These are phyloP conservation scores for Brachionichthys hirsutus DNA, from an alignment of 2,113 vertebrate genomes.

Conservation along the genomic window DNA sequence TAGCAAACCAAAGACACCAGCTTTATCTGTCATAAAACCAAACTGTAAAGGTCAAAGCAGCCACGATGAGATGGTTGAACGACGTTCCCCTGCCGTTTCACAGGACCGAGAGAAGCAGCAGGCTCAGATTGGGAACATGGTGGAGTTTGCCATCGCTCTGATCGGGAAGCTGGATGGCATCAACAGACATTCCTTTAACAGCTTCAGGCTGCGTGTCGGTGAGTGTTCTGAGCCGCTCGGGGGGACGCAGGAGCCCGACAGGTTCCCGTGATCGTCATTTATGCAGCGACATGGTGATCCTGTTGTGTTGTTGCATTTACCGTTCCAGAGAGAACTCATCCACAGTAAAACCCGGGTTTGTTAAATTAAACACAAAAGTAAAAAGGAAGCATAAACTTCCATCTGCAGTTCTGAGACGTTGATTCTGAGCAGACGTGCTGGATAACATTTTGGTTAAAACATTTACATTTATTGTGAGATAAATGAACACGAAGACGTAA, in stretches of 20 bases:
- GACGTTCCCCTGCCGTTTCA: background rate
- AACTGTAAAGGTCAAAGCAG: background rate
- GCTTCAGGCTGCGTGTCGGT: slow-evolving; percentile 93
- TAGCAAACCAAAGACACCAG: background rate
- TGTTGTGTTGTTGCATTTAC: background rate
- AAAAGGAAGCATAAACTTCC: background rate
- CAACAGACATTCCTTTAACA: slow-evolving; percentile 98
- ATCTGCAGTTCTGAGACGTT: background rate
- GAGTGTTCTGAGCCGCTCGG: slow-evolving; percentile 61
- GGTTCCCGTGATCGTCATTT: slow-evolving; percentile 34
- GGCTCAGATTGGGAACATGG: slow-evolving; percentile 93
- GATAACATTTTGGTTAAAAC: slow-evolving; percentile 23
- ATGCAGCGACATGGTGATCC: background rate
- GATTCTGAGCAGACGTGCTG: slow-evolving; percentile 18
- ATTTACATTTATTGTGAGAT: slow-evolving; percentile 44
- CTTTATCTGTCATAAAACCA: background rate
- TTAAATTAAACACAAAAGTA: background rate
- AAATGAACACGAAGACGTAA: slow-evolving; percentile 19
- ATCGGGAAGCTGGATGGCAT: slow-evolving; percentile 97
- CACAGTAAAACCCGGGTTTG: background rate
- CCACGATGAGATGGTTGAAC: background rate
- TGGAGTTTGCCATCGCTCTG: slow-evolving; percentile 94
- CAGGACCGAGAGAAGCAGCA: slow-evolving; percentile 89
- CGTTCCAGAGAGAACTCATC: background rate
- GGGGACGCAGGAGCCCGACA: slow-evolving; percentile 1